phyloP scores from a whole-genome alignment of 1,140 invertebrate genomes.

The Heterodera schachtii region DNA sequence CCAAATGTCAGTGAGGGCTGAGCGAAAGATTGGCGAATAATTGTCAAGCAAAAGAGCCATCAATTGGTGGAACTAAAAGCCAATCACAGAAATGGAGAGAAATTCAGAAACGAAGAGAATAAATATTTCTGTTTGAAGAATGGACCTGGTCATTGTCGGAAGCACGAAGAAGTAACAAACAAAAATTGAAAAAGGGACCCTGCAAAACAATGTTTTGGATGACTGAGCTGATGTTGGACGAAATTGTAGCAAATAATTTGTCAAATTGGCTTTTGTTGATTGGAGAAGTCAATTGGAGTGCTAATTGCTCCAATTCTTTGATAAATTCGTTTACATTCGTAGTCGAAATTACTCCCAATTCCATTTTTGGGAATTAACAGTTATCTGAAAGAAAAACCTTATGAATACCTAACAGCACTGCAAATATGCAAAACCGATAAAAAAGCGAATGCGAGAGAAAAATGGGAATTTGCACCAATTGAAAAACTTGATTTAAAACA shows the following conservation, averaged over 20 bases:
- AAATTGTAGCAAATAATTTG: neutral
- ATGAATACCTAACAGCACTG: too few relatives aligned
- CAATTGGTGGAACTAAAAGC: neutral
- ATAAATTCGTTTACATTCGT: slow-evolving; percentile 1
- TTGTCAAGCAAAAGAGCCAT: slow-evolving; percentile 1
- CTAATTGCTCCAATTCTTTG: neutral
- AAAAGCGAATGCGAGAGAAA: too few relatives aligned
- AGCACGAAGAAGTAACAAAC: neutral
- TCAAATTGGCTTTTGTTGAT: slow-evolving; percentile 1
- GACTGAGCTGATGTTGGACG: neutral
- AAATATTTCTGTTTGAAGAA: too few relatives aligned
- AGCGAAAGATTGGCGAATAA: slow-evolving; percentile 8
- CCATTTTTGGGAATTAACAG: neutral
- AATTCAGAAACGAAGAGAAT: too few relatives aligned
- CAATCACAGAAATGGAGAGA: neutral
- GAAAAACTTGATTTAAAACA: too few relatives aligned
- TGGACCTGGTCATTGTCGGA: neutral
- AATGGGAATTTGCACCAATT: too few relatives aligned
- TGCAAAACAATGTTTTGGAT: neutral
- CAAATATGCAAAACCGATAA: neutral
- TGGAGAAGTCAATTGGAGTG: neutral
- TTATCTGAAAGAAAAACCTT: too few relatives aligned
- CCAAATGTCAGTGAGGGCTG: slow-evolving; percentile 34
- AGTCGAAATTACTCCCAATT: neutral
- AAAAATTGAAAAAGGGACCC: slow-evolving; percentile 1